Percentiles rank a stretch among this genome's conserved stretches.
Evolutionary conservation across 2,888 invertebrate genomes (phyloP).

Genomic region (Ethmia dodecea): DNA sequence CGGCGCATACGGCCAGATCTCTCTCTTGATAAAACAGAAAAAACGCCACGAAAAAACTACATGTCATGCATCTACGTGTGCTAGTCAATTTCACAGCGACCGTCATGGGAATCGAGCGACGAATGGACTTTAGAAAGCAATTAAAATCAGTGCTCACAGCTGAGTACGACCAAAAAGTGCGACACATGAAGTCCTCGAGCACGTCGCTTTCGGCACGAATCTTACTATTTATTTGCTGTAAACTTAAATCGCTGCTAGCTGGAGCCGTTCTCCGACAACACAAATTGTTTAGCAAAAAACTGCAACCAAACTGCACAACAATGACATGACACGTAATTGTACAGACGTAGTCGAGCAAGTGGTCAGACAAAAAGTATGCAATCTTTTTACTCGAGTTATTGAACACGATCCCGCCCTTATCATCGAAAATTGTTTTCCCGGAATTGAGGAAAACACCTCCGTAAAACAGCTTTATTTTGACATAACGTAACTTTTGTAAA

Average conservation of each 20-base stretch:
- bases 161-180: slow-evolving; percentile 51
- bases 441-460: slow-evolving; percentile 31
- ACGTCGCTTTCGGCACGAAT: slow-evolving; percentile 39
- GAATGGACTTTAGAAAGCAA: slow-evolving; percentile 73
- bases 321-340: slow-evolving; percentile 22
- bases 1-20: slow-evolving; percentile 65
- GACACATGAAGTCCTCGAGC: slow-evolving; percentile 55
- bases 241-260: slow-evolving; percentile 23
- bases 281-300: slow-evolving; percentile 43
- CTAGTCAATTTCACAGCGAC: slow-evolving; percentile 71
- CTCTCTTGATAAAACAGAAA: slow-evolving; percentile 64
- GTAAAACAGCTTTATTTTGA: slow-evolving; percentile 29
- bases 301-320: slow-evolving; percentile 21
- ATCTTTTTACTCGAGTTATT: too few relatives aligned
- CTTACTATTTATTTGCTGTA: slow-evolving; percentile 27
- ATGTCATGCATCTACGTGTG: slow-evolving; percentile 77
- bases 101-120: slow-evolving; percentile 73
- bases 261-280: slow-evolving; percentile 31
- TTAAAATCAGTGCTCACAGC: slow-evolving; percentile 65
- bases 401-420: slow-evolving; percentile 8
- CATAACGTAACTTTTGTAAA: slow-evolving; percentile 33
- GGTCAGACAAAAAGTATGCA: too few relatives aligned
- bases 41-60: slow-evolving; percentile 71
- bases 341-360: slow-evolving; percentile 14
- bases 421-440: slow-evolving; percentile 31